Evolutionary conservation across 2,797 vertebrate genomes (phyloP), one percentile per base, ranked within the genome.

Genomic region (Setipinna tenuifilis): DNA sequence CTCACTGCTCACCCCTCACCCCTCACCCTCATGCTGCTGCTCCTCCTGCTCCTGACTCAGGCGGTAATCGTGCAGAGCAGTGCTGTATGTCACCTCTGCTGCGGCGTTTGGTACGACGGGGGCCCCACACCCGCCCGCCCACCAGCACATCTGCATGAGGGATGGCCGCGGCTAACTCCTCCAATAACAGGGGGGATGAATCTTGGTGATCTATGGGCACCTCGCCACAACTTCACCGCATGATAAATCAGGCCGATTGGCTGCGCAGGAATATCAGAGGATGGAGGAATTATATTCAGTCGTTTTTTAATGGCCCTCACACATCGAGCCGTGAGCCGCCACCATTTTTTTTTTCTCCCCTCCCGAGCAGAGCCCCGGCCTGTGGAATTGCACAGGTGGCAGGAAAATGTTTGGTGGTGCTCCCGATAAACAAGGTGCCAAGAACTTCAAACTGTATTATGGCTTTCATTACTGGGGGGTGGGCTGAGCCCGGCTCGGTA

Each of bases 141-240:
- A 89, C 89, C 88, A 85, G 85, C 88, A 84, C 84, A 84, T 83
- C 62, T 83, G 86, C 81, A 78, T 87, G 86, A 90, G 84, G 89
- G 75, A 82, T 87, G 88, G 88, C 84, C 71, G 78, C 82, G 82
- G 65, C 84, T 89, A 87, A 87, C 81, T 88, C 84, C 87, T 86
- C 83, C 71, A 83, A 81, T 81, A 75, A 88, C 83, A 84, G 61
- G 85, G 31, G 86, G 84, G 83, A 87, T 89, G 87, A 89, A 90
- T 91, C 85, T 87, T 78, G 83, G 80, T 91, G 90, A 91, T 90
- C 88, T 90, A 91, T 88, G 82, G 84, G 82, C 85, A 82, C 86
- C 83, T 84, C 75, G 84, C 85, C 65, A 86, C 85, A 88, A 87
- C 86, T 89, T 88, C 86, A 86, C 87, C 88, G 87, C 88, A 89